These are phyloP conservation scores for Diaperis boleti DNA, from an alignment of 2,888 invertebrate species.

Conservation along the genomic window DNA sequence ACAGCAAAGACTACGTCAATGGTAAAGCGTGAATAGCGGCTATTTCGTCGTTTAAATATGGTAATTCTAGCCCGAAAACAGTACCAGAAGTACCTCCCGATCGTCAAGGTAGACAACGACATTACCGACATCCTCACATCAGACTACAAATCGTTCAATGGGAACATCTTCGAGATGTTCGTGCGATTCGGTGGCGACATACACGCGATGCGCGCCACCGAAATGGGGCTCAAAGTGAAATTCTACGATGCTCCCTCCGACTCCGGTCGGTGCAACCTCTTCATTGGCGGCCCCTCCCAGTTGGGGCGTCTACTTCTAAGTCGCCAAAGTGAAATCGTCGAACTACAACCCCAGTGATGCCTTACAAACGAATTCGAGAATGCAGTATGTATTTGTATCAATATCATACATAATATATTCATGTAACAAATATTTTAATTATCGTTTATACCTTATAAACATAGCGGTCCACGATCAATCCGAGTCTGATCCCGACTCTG, in stretches of 20 bases:
- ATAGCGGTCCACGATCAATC: conserved; percentile 51
- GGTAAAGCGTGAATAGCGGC: conserved; percentile 66
- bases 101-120: conserved; percentile 75
- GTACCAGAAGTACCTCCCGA: conserved; percentile 71
- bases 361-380: conserved; percentile 3
- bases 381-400: conserved; percentile 52
- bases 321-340: conserved; percentile 52
- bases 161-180: conserved; percentile 79
- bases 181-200: conserved; percentile 72
- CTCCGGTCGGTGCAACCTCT: conserved; percentile 64
- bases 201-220: conserved; percentile 83
- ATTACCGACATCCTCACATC: conserved; percentile 69
- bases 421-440: conserved; percentile 49
- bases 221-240: conserved; percentile 78
- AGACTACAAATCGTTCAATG: conserved; percentile 60
- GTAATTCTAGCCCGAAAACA: conserved; percentile 73
- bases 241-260: conserved; percentile 62
- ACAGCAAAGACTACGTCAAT: conserved; percentile 83
- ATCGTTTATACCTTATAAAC: conserved; percentile 51
- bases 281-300: conserved; percentile 69
- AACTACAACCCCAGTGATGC: conserved; percentile 42
- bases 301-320: conserved; percentile 71
- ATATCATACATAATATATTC: conserved; percentile 53
- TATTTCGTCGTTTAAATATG: neutral
- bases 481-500: conserved; percentile 84